These are phyloP conservation scores for Odocoileus hemionus DNA, from an alignment of 2,113 vertebrate species.

Conservation along the genomic window DNA sequence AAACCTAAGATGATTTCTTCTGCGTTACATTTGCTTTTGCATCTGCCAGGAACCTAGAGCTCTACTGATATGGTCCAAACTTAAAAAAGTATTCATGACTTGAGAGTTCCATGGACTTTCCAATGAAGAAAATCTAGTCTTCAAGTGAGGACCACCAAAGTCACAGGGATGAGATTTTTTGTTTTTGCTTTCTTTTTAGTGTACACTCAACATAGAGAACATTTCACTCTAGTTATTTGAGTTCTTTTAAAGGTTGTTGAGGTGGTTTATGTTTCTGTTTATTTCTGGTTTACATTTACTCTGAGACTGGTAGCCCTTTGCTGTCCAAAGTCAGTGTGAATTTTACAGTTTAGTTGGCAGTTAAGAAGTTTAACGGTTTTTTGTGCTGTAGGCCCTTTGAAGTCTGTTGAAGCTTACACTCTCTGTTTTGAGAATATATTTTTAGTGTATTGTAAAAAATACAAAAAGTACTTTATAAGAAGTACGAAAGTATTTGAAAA, in stretches of 20 bases:
- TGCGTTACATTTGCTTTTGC: not conserved
- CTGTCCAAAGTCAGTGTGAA: not conserved
- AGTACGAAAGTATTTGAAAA: not conserved
- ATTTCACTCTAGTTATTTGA: not conserved
- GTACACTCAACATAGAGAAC: not conserved
- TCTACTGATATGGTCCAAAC: not conserved
- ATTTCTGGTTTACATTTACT: not conserved
- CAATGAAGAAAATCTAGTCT: not conserved
- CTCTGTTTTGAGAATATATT: not conserved
- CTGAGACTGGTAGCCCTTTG: not conserved
- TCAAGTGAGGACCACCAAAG: not conserved
- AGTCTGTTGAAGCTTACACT: not conserved
- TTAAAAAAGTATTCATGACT: not conserved
- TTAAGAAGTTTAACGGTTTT: not conserved
- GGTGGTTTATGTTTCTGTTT: not conserved
- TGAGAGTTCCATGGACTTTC: not conserved
- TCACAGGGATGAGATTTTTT: not conserved
- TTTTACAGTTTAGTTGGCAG: not conserved
- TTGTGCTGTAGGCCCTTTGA: not conserved
- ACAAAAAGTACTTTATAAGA: not conserved
- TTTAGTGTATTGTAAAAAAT: not conserved
- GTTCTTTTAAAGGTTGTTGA: not conserved
- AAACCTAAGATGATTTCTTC: not conserved
- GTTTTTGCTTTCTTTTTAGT: not conserved
- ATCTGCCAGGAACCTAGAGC: not conserved